Evolutionary conservation across 35 echinoderm and acorn worm species (phyloP).

Genomic region (Lytechinus variegatus): DNA sequence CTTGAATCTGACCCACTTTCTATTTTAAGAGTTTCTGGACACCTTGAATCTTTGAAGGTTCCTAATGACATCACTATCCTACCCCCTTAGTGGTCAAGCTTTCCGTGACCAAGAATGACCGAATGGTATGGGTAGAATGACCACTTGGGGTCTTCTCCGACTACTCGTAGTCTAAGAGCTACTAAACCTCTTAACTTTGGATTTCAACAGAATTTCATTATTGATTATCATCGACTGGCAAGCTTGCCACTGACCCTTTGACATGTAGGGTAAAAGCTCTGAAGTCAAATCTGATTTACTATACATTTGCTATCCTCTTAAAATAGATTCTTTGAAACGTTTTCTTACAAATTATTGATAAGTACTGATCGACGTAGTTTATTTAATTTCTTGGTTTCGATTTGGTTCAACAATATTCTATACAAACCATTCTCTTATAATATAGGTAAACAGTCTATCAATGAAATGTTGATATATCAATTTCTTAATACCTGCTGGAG

Average conservation of each 20-base stretch:
- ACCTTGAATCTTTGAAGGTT: background rate
- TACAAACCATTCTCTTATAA: too few relatives aligned
- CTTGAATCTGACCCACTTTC: background rate
- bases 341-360: too few relatives aligned
- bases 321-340: too few relatives aligned
- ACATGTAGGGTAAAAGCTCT: too few relatives aligned
- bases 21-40: background rate
- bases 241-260: background rate
- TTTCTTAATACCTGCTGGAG: too few relatives aligned
- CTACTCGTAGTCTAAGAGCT: background rate
- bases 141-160: background rate
- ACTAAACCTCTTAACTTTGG: background rate
- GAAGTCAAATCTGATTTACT: too few relatives aligned
- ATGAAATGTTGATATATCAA: too few relatives aligned
- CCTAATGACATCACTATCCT: background rate
- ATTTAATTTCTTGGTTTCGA: too few relatives aligned
- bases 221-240: background rate
- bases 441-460: too few relatives aligned
- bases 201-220: background rate
- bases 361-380: too few relatives aligned
- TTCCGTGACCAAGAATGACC: background rate
- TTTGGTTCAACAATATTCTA: too few relatives aligned
- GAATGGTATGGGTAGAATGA: background rate
- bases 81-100: background rate
- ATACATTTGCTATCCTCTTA: too few relatives aligned